Conservation (phyloP, 2,797 vertebrate genomes). For the Gallirallus australis region DNA sequence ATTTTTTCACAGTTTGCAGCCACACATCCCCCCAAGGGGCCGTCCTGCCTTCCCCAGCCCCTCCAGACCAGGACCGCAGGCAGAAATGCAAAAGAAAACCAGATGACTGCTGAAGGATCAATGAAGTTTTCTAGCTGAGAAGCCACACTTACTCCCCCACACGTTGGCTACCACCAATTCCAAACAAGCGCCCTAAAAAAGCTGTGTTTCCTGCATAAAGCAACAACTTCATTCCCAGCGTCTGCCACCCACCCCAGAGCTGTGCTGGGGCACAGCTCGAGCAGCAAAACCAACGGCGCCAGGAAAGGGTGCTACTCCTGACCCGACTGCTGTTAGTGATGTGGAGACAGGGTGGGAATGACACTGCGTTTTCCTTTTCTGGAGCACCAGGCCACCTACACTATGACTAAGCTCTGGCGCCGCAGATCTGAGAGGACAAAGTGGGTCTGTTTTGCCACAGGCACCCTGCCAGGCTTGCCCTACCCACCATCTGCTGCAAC, state of each 20-base stretch:
- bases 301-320: background rate
- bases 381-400: background rate
- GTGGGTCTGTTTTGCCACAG: accelerated
- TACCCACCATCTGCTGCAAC: background rate
- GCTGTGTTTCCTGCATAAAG: background rate
- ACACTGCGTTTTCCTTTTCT: background rate
- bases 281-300: accelerated
- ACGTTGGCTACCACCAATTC: background rate
- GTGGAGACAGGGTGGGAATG: background rate
- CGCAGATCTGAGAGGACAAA: background rate
- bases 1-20: background rate
- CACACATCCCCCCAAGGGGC: accelerated
- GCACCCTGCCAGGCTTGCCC: background rate
- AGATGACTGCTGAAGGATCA: background rate
- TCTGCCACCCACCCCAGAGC: accelerated
- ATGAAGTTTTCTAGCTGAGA: accelerated
- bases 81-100: background rate
- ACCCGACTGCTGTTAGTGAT: background rate
- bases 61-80: background rate
- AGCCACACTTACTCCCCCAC: background rate
- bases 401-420: background rate
- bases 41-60: background rate
- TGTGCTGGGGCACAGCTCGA: background rate
- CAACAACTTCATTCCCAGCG: background rate
- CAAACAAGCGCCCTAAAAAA: accelerated